phyloP scores from a whole-genome alignment of 23 tunicate species.

The Pegea sp. region DNA sequence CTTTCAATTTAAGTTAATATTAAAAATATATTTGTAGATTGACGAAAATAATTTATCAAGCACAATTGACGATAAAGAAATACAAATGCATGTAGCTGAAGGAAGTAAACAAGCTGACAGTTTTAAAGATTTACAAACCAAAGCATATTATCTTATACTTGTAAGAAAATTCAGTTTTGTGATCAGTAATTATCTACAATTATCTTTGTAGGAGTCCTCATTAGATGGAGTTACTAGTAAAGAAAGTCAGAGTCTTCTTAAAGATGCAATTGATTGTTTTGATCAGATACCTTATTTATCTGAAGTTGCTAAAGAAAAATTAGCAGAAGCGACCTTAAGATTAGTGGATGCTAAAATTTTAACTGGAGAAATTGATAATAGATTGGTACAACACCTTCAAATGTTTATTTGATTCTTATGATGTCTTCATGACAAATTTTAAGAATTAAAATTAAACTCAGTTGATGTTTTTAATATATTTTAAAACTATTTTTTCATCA shows the following conservation, averaged over 20 bases:
- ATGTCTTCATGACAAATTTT: too few relatives aligned
- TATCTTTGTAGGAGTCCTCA: conserved; percentile 17
- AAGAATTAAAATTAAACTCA: too few relatives aligned
- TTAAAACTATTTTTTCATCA: not conserved
- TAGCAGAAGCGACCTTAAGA: conserved; percentile 24
- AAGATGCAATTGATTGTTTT: conserved; percentile 49
- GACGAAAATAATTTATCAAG: too few relatives aligned
- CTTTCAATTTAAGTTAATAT: not conserved
- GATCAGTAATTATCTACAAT: not conserved
- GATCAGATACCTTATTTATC: conserved; percentile 60
- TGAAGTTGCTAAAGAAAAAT: conserved; percentile 9
- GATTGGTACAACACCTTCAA: too few relatives aligned
- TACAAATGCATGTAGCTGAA: too few relatives aligned
- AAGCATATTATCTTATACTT: conserved; percentile 52
- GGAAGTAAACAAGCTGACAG: conserved; percentile 80
- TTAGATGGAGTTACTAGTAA: conserved; percentile 45
- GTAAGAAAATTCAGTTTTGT: conserved; percentile 3
- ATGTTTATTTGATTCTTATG: too few relatives aligned
- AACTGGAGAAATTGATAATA: conserved; percentile 6
- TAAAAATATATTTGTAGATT: too few relatives aligned
- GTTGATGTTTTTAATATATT: not conserved
- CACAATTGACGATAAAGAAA: too few relatives aligned
- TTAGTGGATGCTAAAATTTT: conserved; percentile 23
- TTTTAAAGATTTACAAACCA: conserved; percentile 73
- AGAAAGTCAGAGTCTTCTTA: conserved; percentile 58